Percentiles rank a stretch among this genome's conserved stretches.
Evolutionary conservation across 2,797 vertebrate species (phyloP).

Genomic region (Poecilia wingei): DNA sequence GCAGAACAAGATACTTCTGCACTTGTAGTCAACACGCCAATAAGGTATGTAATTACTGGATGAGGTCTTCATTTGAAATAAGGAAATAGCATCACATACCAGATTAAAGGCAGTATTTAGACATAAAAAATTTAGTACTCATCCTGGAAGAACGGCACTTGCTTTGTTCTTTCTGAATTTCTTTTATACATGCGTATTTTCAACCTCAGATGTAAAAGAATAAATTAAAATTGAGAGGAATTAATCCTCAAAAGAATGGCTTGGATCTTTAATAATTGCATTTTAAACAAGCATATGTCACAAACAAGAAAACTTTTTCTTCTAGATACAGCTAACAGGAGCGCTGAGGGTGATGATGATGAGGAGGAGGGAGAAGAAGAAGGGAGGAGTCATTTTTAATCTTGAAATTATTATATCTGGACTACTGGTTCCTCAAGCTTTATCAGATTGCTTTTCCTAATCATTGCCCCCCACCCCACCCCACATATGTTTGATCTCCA

Average conservation of each 20-base stretch:
- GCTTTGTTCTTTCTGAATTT: slow-evolving; percentile 68
- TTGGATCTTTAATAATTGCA: not conserved
- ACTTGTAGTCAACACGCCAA: slow-evolving; percentile 45
- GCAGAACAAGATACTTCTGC: slow-evolving; percentile 50
- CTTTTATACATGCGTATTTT: slow-evolving; percentile 32
- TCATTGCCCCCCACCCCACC: slow-evolving; percentile 88
- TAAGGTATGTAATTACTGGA: slow-evolving; percentile 70
- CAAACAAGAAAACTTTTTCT: slow-evolving; percentile 84
- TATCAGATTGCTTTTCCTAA: slow-evolving; percentile 92
- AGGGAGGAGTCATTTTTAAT: slow-evolving; percentile 75
- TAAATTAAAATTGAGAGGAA: slow-evolving; percentile 20
- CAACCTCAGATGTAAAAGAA: slow-evolving; percentile 25
- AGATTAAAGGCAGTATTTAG: slow-evolving; percentile 68
- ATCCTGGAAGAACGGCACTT: slow-evolving; percentile 39
- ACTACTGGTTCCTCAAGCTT: slow-evolving; percentile 84
- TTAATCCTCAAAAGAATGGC: not conserved
- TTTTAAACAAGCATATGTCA: slow-evolving; percentile 75
- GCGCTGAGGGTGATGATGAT: slow-evolving; percentile 33
- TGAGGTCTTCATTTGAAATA: slow-evolving; percentile 55
- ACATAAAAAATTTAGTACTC: slow-evolving; percentile 59
- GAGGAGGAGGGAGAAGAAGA: slow-evolving; percentile 26
- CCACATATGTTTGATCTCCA: slow-evolving; percentile 96
- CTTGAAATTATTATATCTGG: slow-evolving; percentile 89
- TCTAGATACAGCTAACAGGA: slow-evolving; percentile 74
- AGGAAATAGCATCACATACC: slow-evolving; percentile 39